A percentile compares a stretch with the other conserved stretches of the same genome.
Conservation (phyloP, 2,888 invertebrate genomes). For the Lymantria dispar region DNA sequence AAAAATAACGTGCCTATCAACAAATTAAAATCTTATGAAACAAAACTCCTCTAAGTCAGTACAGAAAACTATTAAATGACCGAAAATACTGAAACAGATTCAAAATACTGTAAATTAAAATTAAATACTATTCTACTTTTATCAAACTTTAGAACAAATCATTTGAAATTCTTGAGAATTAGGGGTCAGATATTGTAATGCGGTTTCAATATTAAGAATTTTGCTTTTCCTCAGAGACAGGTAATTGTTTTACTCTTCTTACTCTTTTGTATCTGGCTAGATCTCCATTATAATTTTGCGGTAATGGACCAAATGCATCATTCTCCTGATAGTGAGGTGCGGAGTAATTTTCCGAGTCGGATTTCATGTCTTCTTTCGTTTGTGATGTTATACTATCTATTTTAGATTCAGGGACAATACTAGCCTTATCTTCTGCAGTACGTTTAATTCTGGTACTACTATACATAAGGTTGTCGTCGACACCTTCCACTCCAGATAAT, state of each 20-base stretch:
- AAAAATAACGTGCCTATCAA: slow-evolving; percentile 8
- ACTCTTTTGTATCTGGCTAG: slow-evolving; percentile 65
- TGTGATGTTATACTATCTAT: slow-evolving; percentile 34
- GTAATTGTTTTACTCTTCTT: slow-evolving; percentile 54
- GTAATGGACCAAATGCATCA: slow-evolving; percentile 60
- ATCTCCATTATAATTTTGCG: slow-evolving; percentile 56
- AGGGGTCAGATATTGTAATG: background rate
- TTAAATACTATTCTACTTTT: slow-evolving; percentile 16
- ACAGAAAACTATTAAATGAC: slow-evolving; percentile 24
- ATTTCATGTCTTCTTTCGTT: slow-evolving; percentile 34
- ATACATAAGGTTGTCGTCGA: slow-evolving; percentile 69
- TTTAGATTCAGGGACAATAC: slow-evolving; percentile 17
- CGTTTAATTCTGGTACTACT: slow-evolving; percentile 53
- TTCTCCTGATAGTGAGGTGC: slow-evolving; percentile 54
- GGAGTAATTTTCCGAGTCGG: slow-evolving; percentile 40
- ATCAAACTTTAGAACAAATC: slow-evolving; percentile 25
- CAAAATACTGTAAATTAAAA: slow-evolving; percentile 29
- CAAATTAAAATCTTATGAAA: slow-evolving; percentile 7
- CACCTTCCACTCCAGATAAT: slow-evolving; percentile 63
- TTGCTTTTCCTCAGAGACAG: slow-evolving; percentile 20
- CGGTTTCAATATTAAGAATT: slow-evolving; percentile 8
- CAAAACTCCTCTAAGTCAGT: slow-evolving; percentile 1
- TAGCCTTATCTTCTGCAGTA: slow-evolving; percentile 30
- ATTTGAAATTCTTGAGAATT: slow-evolving; percentile 35
- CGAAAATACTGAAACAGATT: slow-evolving; percentile 44